phyloP scores from a whole-genome alignment of 2,113 vertebrate genomes.

The Monarcha castaneiventris region DNA sequence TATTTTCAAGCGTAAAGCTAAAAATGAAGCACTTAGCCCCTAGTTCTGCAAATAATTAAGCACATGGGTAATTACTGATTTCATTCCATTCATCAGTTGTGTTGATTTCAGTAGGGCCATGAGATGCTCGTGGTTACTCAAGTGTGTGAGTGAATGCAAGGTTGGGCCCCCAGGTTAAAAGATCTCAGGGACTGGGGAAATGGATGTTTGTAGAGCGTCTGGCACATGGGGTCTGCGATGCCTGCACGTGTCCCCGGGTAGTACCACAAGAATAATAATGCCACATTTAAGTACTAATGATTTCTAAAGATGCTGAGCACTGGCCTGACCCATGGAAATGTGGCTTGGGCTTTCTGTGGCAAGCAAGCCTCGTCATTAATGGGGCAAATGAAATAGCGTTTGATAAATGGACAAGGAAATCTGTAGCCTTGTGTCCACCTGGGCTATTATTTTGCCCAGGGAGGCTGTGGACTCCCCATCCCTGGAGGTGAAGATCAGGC shows the following conservation, averaged over 20 bases:
- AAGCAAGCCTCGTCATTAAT: neutral
- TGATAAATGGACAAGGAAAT: neutral
- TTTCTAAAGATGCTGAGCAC: neutral
- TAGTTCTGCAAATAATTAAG: conserved; percentile 56
- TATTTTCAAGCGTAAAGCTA: conserved; percentile 1
- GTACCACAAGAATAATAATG: neutral
- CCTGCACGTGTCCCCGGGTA: neutral
- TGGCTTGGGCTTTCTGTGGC: neutral
- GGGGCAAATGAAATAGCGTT: neutral
- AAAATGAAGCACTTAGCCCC: conserved; percentile 29
- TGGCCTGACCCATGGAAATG: neutral
- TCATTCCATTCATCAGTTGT: conserved; percentile 13
- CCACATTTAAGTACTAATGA: neutral
- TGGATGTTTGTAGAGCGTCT: neutral
- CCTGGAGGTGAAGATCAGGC: neutral
- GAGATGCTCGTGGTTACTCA: neutral
- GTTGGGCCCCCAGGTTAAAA: neutral
- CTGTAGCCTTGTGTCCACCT: neutral
- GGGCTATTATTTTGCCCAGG: neutral
- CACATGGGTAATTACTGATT: conserved; percentile 58
- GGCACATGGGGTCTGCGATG: neutral
- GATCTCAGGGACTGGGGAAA: neutral
- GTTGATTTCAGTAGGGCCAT: neutral
- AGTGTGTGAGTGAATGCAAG: neutral
- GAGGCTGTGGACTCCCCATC: neutral